phyloP scores from a whole-genome alignment of 2,888 invertebrate genomes.

The Cephus spinipes region DNA sequence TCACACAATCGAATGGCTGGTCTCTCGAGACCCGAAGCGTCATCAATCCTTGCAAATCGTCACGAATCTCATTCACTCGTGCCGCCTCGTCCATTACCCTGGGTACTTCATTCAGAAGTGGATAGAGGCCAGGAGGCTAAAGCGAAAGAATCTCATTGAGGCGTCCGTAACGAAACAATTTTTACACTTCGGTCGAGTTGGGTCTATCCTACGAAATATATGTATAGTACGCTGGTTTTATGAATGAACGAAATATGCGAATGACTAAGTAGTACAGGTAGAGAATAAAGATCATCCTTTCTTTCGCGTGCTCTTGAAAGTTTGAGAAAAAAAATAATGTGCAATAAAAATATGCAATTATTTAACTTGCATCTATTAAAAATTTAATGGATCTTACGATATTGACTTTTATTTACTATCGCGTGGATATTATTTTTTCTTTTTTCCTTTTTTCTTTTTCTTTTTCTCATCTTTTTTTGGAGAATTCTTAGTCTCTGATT shows the following conservation, averaged over 20 bases:
- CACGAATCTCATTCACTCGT: constrained; percentile 16
- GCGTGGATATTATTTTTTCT: constrained; percentile 12
- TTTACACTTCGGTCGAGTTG: constrained; percentile 40
- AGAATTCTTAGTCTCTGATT: constrained; percentile 18
- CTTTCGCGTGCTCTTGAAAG: not conserved
- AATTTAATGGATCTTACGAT: not conserved
- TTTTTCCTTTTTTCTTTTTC: constrained; percentile 14
- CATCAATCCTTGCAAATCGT: constrained; percentile 26
- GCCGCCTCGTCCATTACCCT: constrained; percentile 14
- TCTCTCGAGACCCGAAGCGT: constrained; percentile 14
- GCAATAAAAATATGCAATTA: not conserved
- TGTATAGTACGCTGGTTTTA: constrained; percentile 6
- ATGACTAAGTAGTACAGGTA: not conserved
- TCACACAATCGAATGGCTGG: not conserved
- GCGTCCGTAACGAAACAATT: constrained; percentile 53
- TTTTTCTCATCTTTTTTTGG: constrained; percentile 2
- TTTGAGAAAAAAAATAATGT: not conserved
- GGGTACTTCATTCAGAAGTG: constrained; percentile 17
- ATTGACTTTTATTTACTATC: not conserved
- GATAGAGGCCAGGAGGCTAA: constrained; percentile 6
- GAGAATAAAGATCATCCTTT: not conserved
- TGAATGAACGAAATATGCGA: constrained; percentile 23
- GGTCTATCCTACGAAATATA: constrained; percentile 1
- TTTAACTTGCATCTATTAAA: not conserved
- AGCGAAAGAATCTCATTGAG: constrained; percentile 38